Conservation (phyloP, 2,113 vertebrate species). For the Sapayoa aenigma region DNA sequence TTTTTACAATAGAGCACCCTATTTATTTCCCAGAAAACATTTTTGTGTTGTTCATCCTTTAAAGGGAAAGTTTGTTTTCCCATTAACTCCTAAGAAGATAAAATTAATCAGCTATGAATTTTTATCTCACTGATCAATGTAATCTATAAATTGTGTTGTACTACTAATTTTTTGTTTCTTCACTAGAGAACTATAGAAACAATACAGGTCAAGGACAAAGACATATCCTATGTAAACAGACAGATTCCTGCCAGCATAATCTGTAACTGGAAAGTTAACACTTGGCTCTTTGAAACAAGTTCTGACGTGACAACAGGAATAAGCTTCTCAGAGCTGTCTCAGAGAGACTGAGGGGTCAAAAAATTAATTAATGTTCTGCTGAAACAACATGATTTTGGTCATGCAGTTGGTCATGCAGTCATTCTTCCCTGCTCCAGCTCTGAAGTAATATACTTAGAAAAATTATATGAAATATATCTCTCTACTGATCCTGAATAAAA, state of each 20-base stretch:
- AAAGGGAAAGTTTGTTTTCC: neutral
- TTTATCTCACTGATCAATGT: neutral
- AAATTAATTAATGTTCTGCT: constrained; percentile 17
- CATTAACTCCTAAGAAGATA: constrained; percentile 14
- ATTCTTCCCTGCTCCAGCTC: neutral
- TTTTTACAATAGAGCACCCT: neutral
- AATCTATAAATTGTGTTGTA: constrained; percentile 5
- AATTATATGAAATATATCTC: neutral
- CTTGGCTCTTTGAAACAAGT: constrained; percentile 46
- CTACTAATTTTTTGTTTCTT: constrained; percentile 26
- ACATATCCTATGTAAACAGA: constrained; percentile 26
- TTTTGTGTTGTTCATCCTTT: neutral
- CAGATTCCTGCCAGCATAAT: constrained; percentile 28
- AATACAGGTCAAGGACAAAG: constrained; percentile 37
- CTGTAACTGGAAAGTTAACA: constrained; percentile 64
- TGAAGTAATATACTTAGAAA: neutral
- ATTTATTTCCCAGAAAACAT: neutral
- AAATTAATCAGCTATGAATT: constrained; percentile 14
- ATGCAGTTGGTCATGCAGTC: neutral
- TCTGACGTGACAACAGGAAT: constrained; percentile 59
- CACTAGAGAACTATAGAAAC: neutral
- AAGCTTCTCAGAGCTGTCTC: constrained; percentile 52
- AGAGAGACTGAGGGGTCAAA: constrained; percentile 27
- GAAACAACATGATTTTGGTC: neutral
- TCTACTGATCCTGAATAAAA: neutral